Evolutionary conservation across 2,888 invertebrate species (phyloP).

Genomic region (Xylota segnis): DNA sequence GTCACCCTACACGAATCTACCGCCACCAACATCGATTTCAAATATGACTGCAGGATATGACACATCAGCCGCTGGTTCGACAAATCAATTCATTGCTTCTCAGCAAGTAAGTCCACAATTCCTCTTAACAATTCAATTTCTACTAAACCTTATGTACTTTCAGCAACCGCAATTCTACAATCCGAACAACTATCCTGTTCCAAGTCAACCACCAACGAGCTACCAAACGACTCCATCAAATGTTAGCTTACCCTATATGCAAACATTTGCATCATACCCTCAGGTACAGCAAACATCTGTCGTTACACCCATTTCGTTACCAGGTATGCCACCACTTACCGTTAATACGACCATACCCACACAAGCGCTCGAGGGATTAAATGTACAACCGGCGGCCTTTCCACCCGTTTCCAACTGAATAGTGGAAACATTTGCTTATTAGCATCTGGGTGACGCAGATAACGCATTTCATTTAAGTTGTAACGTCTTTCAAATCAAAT

Average conservation of each 20-base stretch:
- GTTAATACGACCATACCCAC: slow-evolving; percentile 87
- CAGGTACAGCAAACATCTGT: slow-evolving; percentile 85
- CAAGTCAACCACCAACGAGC: slow-evolving; percentile 83
- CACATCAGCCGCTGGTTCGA: slow-evolving; percentile 34
- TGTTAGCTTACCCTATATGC: slow-evolving; percentile 79
- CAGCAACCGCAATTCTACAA: slow-evolving; percentile 78
- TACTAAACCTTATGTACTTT: neutral
- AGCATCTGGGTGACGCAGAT: slow-evolving; percentile 40
- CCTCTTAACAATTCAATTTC: neutral
- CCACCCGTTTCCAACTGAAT: slow-evolving; percentile 64
- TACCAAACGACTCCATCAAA: slow-evolving; percentile 67
- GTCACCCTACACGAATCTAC: slow-evolving; percentile 81
- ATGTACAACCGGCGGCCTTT: slow-evolving; percentile 53
- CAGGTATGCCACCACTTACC: slow-evolving; percentile 92
- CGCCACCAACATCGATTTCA: slow-evolving; percentile 85
- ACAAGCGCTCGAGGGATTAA: slow-evolving; percentile 68
- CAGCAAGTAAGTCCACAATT: slow-evolving; percentile 54
- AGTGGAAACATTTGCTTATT: slow-evolving; percentile 19
- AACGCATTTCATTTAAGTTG: slow-evolving; percentile 52
- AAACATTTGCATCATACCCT: slow-evolving; percentile 84
- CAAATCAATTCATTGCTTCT: slow-evolving; percentile 66
- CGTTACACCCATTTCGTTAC: slow-evolving; percentile 89
- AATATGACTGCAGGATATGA: slow-evolving; percentile 56
- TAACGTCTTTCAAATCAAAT: slow-evolving; percentile 40
- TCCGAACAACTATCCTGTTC: slow-evolving; percentile 77